Conservation (phyloP, 2,113 vertebrate species). For the Gracilinanus agilis region DNA sequence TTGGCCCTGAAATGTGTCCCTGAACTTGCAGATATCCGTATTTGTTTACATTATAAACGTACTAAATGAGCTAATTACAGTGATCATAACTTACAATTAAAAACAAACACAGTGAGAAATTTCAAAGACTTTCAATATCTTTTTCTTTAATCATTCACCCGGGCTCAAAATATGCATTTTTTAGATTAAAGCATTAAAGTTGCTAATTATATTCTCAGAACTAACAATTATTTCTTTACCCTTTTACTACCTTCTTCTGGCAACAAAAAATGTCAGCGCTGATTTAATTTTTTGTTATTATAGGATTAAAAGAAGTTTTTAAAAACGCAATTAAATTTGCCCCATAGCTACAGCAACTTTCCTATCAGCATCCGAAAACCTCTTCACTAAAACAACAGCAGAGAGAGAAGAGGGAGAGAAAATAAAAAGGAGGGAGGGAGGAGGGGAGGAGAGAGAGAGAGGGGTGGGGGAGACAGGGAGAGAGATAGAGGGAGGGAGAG, state of each 20-base stretch:
- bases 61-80: slow-evolving; percentile 89
- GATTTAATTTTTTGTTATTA: slow-evolving; percentile 94
- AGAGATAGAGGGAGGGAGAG: too few species aligned
- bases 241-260: slow-evolving; percentile 93
- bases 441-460: background rate
- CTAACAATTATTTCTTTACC: slow-evolving; percentile 93
- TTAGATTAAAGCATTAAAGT: slow-evolving; percentile 93
- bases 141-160: slow-evolving; percentile 90
- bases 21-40: slow-evolving; percentile 84
- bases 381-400: slow-evolving; percentile 89
- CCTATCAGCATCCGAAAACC: slow-evolving; percentile 86
- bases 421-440: background rate
- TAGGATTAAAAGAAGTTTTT: slow-evolving; percentile 92
- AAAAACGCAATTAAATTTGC: slow-evolving; percentile 91
- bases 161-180: slow-evolving; percentile 90
- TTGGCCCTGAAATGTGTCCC: slow-evolving; percentile 83
- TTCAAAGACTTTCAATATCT: slow-evolving; percentile 90
- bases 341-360: slow-evolving; percentile 90
- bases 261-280: slow-evolving; percentile 91
- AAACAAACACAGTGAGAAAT: slow-evolving; percentile 89
- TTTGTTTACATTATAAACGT: slow-evolving; percentile 88
- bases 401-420: slow-evolving; percentile 69
- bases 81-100: slow-evolving; percentile 90
- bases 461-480: background rate
- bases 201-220: slow-evolving; percentile 93